phyloP scores from a whole-genome alignment of 2,113 vertebrate species.

The Megatriorchis doriae region DNA sequence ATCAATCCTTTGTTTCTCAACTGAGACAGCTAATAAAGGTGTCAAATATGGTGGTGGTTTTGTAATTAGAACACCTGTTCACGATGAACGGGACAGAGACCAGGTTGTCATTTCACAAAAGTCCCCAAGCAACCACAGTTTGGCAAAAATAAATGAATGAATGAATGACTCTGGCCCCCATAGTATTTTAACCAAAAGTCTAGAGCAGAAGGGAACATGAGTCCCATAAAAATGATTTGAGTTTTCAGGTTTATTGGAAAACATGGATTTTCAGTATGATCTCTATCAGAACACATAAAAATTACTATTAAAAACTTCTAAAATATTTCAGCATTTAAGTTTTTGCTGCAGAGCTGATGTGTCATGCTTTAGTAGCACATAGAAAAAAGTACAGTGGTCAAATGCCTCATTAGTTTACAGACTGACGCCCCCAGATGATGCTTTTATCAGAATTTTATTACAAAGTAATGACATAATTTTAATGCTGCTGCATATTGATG shows the following conservation, averaged over 20 bases:
- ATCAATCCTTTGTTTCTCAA: constrained; percentile 44
- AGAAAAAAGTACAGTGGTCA: background rate
- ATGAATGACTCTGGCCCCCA: rapidly evolving
- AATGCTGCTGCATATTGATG: background rate
- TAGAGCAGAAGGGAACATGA: background rate
- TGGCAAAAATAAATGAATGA: background rate
- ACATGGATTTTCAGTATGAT: background rate
- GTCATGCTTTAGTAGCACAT: background rate
- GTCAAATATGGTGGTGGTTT: constrained; percentile 27
- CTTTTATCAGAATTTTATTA: background rate
- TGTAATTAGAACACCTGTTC: constrained; percentile 51
- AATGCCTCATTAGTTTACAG: background rate
- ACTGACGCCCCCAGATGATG: background rate
- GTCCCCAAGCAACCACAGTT: background rate
- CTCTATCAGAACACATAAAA: background rate
- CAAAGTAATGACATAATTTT: background rate
- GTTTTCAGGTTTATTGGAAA: background rate
- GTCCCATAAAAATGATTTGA: background rate
- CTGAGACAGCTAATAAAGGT: constrained; percentile 48
- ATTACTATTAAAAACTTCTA: background rate
- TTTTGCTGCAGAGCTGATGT: background rate
- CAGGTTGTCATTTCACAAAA: constrained; percentile 12
- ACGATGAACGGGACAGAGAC: background rate
- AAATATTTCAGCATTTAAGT: background rate
- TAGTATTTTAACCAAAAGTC: background rate